Conservation (phyloP, 92 coral and sea anemone species). For the Plumapathes pennacea region DNA sequence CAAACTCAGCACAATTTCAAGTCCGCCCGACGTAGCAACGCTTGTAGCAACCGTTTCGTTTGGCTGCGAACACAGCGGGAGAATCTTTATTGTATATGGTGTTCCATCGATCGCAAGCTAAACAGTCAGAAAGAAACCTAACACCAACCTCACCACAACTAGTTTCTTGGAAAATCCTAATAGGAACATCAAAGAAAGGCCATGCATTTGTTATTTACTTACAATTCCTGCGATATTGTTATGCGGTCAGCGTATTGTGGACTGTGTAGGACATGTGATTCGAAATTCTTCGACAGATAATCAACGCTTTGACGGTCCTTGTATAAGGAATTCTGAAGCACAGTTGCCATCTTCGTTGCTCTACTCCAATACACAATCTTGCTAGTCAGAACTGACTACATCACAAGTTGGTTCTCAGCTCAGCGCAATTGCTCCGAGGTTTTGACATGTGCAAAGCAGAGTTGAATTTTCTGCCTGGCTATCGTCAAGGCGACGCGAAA, state of each 20-base stretch:
- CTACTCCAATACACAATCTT: background rate
- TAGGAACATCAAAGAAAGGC: background rate
- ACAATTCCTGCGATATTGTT: constrained; percentile 81
- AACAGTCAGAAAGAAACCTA: no score
- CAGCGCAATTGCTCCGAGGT: background rate
- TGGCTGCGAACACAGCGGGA: no score
- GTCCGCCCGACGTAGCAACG: constrained; percentile 63
- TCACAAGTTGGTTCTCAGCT: no score
- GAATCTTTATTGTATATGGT: no score
- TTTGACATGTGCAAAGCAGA: background rate
- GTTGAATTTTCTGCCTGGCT: background rate
- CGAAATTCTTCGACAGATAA: constrained; percentile 86
- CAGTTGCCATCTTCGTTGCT: constrained; percentile 46
- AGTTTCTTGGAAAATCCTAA: no score
- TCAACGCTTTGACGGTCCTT: constrained; percentile 77
- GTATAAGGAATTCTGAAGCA: constrained; percentile 51
- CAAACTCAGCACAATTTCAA: no score
- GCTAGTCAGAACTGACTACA: constrained; percentile 1
- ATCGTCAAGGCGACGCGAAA: constrained; percentile 62
- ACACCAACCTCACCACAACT: no score
- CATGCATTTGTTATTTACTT: constrained; percentile 28
- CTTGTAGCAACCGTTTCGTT: constrained; percentile 71
- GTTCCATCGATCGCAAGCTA: no score
- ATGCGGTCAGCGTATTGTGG: constrained; percentile 81
- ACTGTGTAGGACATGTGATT: constrained; percentile 80